A percentile compares a stretch with the other conserved stretches of the same genome.
phyloP scores from a whole-genome alignment of 2,797 vertebrate species.

The Dermochelys coriacea region DNA sequence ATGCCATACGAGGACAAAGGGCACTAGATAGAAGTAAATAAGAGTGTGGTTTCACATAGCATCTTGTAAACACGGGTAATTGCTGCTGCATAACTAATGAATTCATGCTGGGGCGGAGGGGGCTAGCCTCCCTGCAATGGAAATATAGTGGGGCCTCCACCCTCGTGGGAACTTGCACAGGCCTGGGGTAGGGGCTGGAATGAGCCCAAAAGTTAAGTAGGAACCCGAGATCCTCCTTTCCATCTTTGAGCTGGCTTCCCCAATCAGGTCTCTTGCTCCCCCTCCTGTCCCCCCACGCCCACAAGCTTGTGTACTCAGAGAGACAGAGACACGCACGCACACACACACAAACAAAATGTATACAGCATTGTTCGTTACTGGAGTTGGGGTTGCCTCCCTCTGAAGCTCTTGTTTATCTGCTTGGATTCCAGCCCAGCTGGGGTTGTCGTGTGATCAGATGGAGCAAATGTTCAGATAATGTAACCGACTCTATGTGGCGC shows the following conservation, averaged over 20 bases:
- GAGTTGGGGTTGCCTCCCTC: background rate
- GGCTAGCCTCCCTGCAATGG: background rate
- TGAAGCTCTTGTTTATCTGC: background rate
- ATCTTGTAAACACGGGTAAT: background rate
- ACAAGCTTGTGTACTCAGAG: background rate
- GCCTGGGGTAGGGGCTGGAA: background rate
- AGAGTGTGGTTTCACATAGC: background rate
- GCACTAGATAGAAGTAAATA: background rate
- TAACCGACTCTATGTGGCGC: rapidly evolving
- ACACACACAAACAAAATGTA: background rate
- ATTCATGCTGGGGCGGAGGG: background rate
- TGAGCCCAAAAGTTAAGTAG: background rate
- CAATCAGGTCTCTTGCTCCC: background rate
- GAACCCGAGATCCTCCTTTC: background rate
- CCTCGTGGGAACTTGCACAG: background rate
- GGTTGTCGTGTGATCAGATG: rapidly evolving
- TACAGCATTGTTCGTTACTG: background rate
- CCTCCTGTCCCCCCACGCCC: background rate
- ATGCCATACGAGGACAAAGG: background rate
- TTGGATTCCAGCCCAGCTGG: background rate
- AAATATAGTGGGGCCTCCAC: too few relatives aligned
- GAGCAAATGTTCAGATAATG: background rate
- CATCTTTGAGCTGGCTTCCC: too few relatives aligned
- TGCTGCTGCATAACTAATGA: background rate
- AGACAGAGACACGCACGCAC: too few relatives aligned